phyloP scores from a whole-genome alignment of 1,140 invertebrate genomes.

The Lycorma delicatula region DNA sequence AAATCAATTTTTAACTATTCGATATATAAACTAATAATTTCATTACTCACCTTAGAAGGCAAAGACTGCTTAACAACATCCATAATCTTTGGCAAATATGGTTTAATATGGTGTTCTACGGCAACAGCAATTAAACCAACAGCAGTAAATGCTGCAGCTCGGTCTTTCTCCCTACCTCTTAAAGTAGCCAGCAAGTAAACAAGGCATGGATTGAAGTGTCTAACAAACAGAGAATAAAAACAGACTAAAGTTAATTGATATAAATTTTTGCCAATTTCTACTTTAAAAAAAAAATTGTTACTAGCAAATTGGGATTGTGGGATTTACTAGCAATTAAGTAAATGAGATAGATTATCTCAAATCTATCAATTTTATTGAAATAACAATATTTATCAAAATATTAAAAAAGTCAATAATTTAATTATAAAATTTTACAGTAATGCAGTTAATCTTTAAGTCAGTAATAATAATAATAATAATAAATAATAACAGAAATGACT shows the following conservation, averaged over 20 bases:
- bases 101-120: conserved; percentile 72
- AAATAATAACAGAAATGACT: too few species aligned
- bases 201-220: conserved; percentile 70
- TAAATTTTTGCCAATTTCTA: too few species aligned
- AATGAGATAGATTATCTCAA: too few species aligned
- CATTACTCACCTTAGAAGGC: conserved; percentile 52
- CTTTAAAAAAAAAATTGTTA: neutral
- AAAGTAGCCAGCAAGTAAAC: conserved; percentile 66
- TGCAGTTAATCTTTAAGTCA: too few species aligned
- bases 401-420: too few species aligned
- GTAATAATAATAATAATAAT: too few species aligned
- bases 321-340: too few species aligned
- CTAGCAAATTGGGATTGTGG: neutral
- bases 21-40: too few species aligned
- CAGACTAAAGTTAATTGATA: neutral
- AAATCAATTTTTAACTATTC: too few species aligned
- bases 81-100: conserved; percentile 76
- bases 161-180: conserved; percentile 70
- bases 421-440: too few species aligned
- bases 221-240: conserved; percentile 30
- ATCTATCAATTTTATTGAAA: too few species aligned
- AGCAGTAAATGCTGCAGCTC: conserved; percentile 77
- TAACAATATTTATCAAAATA: too few species aligned
- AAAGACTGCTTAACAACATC: conserved; percentile 72
- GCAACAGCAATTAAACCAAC: conserved; percentile 86